A percentile compares a stretch with the other conserved stretches of the same genome.
These are phyloP conservation scores for Drosophila murphyi DNA, from an alignment of 1,140 invertebrate species.

Conservation along the genomic window DNA sequence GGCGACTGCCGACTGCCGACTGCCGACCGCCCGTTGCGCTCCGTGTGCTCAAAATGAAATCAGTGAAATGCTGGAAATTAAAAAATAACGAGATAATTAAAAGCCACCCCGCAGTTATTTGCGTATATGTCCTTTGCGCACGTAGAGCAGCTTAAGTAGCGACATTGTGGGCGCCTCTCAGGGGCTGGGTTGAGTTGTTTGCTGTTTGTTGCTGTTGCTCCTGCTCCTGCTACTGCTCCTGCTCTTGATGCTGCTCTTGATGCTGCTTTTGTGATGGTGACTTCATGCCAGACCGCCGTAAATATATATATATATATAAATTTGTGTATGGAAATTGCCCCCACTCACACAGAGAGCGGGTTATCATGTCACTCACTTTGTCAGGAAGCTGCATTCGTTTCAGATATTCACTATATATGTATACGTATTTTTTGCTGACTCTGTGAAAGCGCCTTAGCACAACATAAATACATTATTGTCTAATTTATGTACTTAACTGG, in stretches of 20 bases:
- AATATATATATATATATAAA: not conserved
- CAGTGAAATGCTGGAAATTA: conserved; percentile 79
- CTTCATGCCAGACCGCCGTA: conserved; percentile 2
- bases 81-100: conserved; percentile 82
- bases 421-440: conserved; percentile 7
- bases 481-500: not conserved
- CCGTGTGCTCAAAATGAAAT: conserved; percentile 71
- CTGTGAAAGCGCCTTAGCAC: not conserved
- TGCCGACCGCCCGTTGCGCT: conserved; percentile 46
- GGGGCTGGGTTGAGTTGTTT: conserved; percentile 6
- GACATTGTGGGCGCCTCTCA: conserved; percentile 54
- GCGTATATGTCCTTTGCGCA: conserved; percentile 58
- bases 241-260: not conserved
- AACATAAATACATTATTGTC: not conserved
- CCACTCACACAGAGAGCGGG: conserved; percentile 41
- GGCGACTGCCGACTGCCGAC: not conserved
- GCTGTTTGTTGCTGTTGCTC: not conserved
- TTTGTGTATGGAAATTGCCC: conserved; percentile 5
- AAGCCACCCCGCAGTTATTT: conserved; percentile 78
- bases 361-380: conserved; percentile 57
- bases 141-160: conserved; percentile 75
- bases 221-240: no score
- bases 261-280: conserved; percentile 5
- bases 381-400: conserved; percentile 35
- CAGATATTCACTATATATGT: conserved; percentile 49